Conservation (phyloP, 2,113 vertebrate species). For the Centropus bengalensis region DNA sequence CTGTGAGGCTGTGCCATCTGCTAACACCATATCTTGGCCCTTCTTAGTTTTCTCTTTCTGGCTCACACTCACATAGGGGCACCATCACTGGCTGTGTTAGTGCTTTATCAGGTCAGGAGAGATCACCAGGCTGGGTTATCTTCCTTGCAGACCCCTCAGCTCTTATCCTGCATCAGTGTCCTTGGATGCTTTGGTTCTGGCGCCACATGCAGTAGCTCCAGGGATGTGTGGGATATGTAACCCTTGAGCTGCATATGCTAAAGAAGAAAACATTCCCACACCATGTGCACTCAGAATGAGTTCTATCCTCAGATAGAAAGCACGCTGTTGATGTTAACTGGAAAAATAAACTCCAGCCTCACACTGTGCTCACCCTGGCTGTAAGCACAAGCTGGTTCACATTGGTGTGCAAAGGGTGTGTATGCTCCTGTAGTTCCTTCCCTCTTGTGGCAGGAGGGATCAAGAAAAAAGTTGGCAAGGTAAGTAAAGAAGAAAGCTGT, state of each 20-base stretch:
- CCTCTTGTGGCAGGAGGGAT: rapidly evolving
- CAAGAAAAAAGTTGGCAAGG: not conserved
- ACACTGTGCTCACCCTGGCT: rapidly evolving
- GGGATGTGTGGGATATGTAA: not conserved
- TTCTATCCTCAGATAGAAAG: not conserved
- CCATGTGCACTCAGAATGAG: rapidly evolving
- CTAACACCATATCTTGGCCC: rapidly evolving
- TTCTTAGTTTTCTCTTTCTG: not conserved
- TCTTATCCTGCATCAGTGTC: not conserved
- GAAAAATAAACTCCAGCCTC: not conserved
- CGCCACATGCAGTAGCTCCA: not conserved
- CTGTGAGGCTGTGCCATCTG: not conserved
- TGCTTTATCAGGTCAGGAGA: not conserved
- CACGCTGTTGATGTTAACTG: not conserved
- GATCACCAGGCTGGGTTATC: not conserved
- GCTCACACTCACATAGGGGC: rapidly evolving
- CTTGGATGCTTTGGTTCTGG: not conserved
- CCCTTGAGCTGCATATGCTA: not conserved
- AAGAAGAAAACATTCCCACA: not conserved
- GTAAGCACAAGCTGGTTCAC: not conserved
- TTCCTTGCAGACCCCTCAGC: not conserved
- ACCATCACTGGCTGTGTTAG: not conserved
- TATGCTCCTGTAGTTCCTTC: not conserved
- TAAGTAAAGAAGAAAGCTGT: not conserved
- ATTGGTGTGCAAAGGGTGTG: rapidly evolving